Conservation (phyloP, 2,888 invertebrate species). For the Drosophila austrosaltans region DNA sequence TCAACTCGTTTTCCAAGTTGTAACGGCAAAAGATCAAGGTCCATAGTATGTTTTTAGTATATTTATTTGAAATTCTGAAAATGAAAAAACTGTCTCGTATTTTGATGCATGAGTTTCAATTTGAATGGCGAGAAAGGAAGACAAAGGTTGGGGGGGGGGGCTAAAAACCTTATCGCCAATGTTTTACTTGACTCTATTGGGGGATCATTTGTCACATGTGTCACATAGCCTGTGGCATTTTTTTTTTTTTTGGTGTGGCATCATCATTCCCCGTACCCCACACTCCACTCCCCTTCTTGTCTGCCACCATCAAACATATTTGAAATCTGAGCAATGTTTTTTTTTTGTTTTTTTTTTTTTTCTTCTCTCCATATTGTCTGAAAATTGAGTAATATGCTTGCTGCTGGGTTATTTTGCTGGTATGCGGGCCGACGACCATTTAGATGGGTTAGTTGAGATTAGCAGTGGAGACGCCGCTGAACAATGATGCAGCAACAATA, state of each 20-base stretch:
- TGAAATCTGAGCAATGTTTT: conserved; percentile 66
- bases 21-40: conserved; percentile 50
- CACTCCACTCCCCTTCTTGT: conserved; percentile 35
- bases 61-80: conserved; percentile 12
- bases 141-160: conserved; percentile 10
- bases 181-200: conserved; percentile 28
- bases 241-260: conserved; percentile 59
- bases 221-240: conserved; percentile 50
- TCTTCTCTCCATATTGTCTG: conserved; percentile 34
- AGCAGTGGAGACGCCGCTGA: conserved; percentile 33
- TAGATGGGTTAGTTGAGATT: conserved; percentile 67
- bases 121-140: not conserved
- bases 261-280: conserved; percentile 46
- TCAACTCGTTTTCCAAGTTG: not conserved
- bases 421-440: conserved; percentile 44
- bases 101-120: conserved; percentile 49
- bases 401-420: conserved; percentile 41
- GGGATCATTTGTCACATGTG: conserved; percentile 74
- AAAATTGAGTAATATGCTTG: conserved; percentile 74
- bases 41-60: conserved; percentile 10
- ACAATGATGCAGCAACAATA: conserved; percentile 50
- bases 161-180: conserved; percentile 50
- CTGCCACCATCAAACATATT: conserved; percentile 38
- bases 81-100: not conserved
- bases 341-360: not conserved